Evolutionary conservation across 1,140 invertebrate species (phyloP).

Genomic region (Brachystomella parvula): DNA sequence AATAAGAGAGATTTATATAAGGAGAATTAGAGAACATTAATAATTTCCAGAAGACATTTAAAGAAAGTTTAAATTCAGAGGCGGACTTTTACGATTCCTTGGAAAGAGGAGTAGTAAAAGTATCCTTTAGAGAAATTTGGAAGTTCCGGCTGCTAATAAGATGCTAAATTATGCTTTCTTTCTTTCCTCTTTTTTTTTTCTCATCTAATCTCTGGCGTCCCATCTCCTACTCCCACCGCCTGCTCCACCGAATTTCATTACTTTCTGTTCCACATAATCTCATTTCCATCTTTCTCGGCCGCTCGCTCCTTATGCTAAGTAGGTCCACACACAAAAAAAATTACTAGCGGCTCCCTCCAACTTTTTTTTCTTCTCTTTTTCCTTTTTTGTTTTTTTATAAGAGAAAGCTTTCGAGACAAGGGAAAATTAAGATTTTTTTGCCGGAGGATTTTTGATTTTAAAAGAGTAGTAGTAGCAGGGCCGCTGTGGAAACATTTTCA

Average conservation of each 20-base stretch:
- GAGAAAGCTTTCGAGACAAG: background rate
- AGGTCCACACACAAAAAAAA: too few species aligned
- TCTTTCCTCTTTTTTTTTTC: too few species aligned
- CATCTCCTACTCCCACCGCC: background rate
- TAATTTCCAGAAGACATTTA: too few species aligned
- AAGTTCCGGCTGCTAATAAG: background rate
- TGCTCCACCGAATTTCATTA: background rate
- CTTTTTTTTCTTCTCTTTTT: too few species aligned
- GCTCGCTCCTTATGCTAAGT: background rate
- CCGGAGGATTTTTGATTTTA: background rate
- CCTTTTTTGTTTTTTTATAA: background rate
- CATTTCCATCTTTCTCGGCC: background rate
- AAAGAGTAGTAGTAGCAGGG: too few species aligned
- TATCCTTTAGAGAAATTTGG: too few species aligned
- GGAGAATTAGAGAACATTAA: too few species aligned
- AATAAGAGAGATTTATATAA: too few species aligned
- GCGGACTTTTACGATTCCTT: too few species aligned
- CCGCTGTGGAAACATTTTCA: background rate
- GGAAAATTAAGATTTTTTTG: background rate
- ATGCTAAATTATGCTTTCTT: constrained; percentile 6
- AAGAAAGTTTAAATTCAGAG: too few species aligned
- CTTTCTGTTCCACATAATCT: background rate
- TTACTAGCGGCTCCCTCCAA: background rate
- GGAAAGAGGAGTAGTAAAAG: too few species aligned
- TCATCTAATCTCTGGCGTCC: constrained; percentile 11